Conservation (phyloP, 2,888 invertebrate species). For the Cosmia trapezina region DNA sequence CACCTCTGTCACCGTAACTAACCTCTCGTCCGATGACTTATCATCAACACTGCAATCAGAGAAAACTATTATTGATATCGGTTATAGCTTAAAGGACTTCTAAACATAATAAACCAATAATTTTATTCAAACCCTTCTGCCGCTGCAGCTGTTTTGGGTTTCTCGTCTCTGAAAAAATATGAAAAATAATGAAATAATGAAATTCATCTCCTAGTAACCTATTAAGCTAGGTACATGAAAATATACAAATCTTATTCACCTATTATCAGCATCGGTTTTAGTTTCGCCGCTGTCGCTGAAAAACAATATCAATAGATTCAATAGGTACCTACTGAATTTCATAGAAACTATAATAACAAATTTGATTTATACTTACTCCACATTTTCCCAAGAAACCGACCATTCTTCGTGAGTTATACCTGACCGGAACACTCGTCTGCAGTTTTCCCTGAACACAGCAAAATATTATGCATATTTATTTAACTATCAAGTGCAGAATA, state of each 20-base stretch:
- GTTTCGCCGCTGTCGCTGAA: constrained; percentile 26
- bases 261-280: neutral
- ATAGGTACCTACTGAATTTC: neutral
- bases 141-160: neutral
- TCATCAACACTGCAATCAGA: constrained; percentile 43
- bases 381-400: constrained; percentile 81
- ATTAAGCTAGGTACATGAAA: no score
- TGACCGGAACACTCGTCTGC: constrained; percentile 85
- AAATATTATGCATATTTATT: neutral
- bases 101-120: neutral
- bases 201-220: neutral
- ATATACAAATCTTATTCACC: no score
- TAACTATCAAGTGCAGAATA: neutral
- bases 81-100: neutral
- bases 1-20: neutral
- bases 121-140: constrained; percentile 27
- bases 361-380: constrained; percentile 72
- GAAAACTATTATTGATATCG: neutral
- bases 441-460: constrained; percentile 76
- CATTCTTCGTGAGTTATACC: constrained; percentile 87
- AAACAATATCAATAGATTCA: neutral
- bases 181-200: neutral
- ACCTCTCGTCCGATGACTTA: constrained; percentile 51
- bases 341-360: neutral
- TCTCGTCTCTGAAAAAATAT: constrained; percentile 37